A percentile compares a stretch with the other conserved stretches of the same genome.
phyloP scores from a whole-genome alignment of 2,888 invertebrate genomes.

The Microplitis manilae region DNA sequence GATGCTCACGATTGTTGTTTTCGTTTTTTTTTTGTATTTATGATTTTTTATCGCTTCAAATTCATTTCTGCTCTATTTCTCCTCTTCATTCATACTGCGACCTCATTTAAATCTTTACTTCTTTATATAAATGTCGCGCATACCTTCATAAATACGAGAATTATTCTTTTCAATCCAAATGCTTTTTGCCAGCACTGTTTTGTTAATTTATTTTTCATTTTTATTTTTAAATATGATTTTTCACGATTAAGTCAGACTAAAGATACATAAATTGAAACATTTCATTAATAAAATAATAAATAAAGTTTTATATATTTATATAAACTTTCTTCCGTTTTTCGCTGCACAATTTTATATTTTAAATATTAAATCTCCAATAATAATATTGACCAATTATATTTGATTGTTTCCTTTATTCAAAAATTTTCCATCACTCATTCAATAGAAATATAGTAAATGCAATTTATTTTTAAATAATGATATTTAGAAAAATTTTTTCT shows the following conservation, averaged over 20 bases:
- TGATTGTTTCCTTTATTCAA: conserved; percentile 22
- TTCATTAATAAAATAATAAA: not conserved
- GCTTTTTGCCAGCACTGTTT: not conserved
- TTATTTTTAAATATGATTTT: not conserved
- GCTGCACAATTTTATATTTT: not conserved
- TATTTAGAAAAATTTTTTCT: too few relatives aligned
- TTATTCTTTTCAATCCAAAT: not conserved
- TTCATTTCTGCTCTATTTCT: conserved; percentile 1
- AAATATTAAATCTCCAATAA: not conserved
- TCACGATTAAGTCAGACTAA: not conserved
- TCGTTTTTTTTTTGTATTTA: not conserved
- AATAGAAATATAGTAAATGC: not conserved
- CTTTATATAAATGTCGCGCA: not conserved
- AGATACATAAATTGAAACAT: not conserved
- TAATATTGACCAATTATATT: conserved; percentile 6
- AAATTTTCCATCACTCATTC: not conserved
- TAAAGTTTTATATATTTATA: not conserved
- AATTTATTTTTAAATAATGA: not conserved
- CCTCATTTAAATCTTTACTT: conserved; percentile 1
- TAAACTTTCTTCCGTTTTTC: not conserved
- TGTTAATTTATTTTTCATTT: not conserved
- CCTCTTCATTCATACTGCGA: not conserved
- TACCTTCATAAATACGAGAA: not conserved
- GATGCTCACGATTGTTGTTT: not conserved
- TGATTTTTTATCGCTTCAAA: not conserved